Base-by-base conservation (phyloP, 2,888 invertebrate genomes). In the Bombylius major region DNA sequence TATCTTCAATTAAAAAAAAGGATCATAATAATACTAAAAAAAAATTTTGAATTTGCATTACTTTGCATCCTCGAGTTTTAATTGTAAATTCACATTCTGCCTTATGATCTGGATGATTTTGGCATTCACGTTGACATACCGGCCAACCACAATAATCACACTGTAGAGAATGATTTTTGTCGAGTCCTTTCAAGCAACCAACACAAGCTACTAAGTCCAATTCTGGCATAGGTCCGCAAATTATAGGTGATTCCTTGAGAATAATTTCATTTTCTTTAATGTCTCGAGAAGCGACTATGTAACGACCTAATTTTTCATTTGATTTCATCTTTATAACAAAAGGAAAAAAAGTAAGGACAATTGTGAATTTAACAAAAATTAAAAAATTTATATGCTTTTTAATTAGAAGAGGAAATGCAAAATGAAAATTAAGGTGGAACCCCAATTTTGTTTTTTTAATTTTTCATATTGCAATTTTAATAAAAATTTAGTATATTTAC, bases 81-180 rank as follows among this genome's bases (percentile, higher is more conserved):
- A 76, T 71, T 0, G 87, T 87, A 58, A 86, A 82, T 59, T 79
- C 73, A 64, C 90, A 89, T 69, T 89, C 89, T 0, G 83, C 81
- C 12, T 74, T 72, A 66, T 89, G 89, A 5, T 77, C 78, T 1
- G 77, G 76, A n/a, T 77, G 76, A 45, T 75, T 68, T 45, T 79
- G 79, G 68, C 90, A 90, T 14, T 75, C 75, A 14, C 78, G 74
- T 1, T 80, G 79, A 67, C 91, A 91, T 66, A 89, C 76, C 0
- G 90, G 90, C 89, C 90, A 90, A 2, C 89, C 89, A 62, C 91
- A 92, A 59, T 78, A 77, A 23, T 74, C 70, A 65, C 89, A 89
- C 0, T 65, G 61, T 48, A 68, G 65, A 58, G 65, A 66, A 59
- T 77, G 77, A 0, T 69, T 73, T 46, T 76, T 72, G 51, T 76